Evolutionary conservation across 1,140 invertebrate genomes (phyloP).

Genomic region (Formica exsecta): DNA sequence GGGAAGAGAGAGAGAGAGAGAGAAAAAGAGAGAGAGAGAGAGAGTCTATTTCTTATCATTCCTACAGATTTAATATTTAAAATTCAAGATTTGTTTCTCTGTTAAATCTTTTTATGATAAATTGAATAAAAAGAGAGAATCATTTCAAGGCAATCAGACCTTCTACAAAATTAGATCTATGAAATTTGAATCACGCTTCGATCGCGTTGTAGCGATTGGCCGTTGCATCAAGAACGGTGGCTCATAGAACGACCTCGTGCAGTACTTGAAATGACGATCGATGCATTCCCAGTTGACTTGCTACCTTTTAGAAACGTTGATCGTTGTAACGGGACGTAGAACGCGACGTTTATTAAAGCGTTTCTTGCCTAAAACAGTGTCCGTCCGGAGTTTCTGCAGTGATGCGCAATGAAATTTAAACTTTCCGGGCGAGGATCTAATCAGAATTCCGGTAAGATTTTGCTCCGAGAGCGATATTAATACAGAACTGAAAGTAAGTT

Average conservation of each 20-base stretch:
- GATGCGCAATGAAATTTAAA: constrained; percentile 52
- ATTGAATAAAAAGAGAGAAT: constrained; percentile 3
- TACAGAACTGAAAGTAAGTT: constrained; percentile 37
- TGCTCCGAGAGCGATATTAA: constrained; percentile 18
- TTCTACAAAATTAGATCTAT: constrained; percentile 48
- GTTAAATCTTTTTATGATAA: not conserved
- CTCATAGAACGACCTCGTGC: constrained; percentile 52
- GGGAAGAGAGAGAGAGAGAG: too few relatives aligned
- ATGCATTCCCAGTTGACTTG: constrained; percentile 58
- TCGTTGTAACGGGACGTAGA: not conserved
- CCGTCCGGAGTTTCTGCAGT: constrained; percentile 12
- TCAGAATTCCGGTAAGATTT: constrained; percentile 12
- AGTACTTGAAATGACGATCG: constrained; percentile 63
- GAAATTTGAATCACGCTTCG: constrained; percentile 56
- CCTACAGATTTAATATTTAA: not conserved
- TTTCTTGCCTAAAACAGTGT: not conserved
- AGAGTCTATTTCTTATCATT: not conserved
- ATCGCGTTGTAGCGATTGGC: constrained; percentile 54
- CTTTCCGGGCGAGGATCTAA: not conserved
- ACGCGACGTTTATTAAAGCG: constrained; percentile 36
- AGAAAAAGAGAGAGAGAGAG: too few relatives aligned
- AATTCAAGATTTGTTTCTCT: too few relatives aligned
- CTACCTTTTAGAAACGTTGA: constrained; percentile 48
- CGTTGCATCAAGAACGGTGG: constrained; percentile 40
- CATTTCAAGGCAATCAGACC: constrained; percentile 29